A percentile compares a stretch with the other conserved stretches of the same genome.
Evolutionary conservation across 2,888 invertebrate genomes (phyloP).

Genomic region (Herminia tarsipennalis): DNA sequence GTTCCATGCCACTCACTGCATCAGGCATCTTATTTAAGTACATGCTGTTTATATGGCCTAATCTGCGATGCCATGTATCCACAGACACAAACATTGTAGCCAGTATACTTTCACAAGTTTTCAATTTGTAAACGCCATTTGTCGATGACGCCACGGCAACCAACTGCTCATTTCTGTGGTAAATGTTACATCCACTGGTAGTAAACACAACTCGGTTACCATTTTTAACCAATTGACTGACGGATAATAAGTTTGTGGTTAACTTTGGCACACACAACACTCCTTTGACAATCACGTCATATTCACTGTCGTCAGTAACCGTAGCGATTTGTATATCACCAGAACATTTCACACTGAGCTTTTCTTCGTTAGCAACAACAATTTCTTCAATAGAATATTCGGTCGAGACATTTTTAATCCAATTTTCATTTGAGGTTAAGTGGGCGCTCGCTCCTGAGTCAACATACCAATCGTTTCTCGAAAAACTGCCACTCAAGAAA

Average conservation of each 20-base stretch:
- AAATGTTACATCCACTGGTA: not conserved
- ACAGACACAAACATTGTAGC: not conserved
- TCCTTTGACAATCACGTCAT: not conserved
- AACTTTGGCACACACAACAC: conserved; percentile 11
- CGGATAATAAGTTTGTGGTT: conserved; percentile 9
- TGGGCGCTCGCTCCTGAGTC: not conserved
- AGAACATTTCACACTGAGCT: not conserved
- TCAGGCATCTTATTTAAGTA: not conserved
- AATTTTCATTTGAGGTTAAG: not conserved
- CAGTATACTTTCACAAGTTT: too few species aligned
- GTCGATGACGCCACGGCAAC: not conserved
- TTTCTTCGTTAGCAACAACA: not conserved
- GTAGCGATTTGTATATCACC: not conserved
- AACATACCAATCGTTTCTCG: not conserved
- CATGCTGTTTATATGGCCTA: not conserved
- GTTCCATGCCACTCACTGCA: conserved; percentile 1
- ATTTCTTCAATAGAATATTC: not conserved
- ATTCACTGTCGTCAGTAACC: not conserved
- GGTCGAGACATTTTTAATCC: not conserved
- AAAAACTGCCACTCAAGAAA: not conserved
- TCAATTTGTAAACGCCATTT: not conserved
- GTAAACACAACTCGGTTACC: not conserved
- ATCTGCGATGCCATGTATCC: not conserved
- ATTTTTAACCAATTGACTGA: conserved; percentile 7
- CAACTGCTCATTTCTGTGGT: not conserved